Evolutionary conservation across 1,140 invertebrate species (phyloP).

Genomic region (Drosophila lacteicornis): DNA sequence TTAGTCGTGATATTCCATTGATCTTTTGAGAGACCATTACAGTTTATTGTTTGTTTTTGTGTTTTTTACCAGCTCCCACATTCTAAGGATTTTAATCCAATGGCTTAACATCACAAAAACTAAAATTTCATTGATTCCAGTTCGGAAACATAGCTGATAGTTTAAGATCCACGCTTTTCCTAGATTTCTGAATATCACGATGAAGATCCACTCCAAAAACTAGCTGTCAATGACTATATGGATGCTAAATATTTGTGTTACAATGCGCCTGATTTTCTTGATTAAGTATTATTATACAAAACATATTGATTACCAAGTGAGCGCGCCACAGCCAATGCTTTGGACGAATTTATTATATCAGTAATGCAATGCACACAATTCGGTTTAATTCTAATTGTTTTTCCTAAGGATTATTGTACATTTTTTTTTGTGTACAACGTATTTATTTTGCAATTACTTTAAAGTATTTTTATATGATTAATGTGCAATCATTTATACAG

Average conservation of each 20-base stretch:
- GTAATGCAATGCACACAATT: slow-evolving; percentile 56
- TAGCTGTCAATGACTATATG: slow-evolving; percentile 70
- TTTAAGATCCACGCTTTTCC: slow-evolving; percentile 1
- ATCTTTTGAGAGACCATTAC: slow-evolving; percentile 18
- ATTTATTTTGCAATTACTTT: slow-evolving; percentile 57
- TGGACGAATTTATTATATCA: slow-evolving; percentile 42
- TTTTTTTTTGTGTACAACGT: slow-evolving; percentile 32
- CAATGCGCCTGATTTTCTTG: slow-evolving; percentile 60
- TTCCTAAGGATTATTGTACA: slow-evolving; percentile 50
- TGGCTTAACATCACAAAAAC: not conserved
- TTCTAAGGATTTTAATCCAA: slow-evolving; percentile 2
- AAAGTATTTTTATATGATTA: slow-evolving; percentile 38
- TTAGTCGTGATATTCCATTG: slow-evolving; percentile 50
- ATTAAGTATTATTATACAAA: slow-evolving; percentile 62
- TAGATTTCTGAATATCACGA: slow-evolving; percentile 32
- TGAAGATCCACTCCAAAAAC: slow-evolving; percentile 30
- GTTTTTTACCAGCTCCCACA: slow-evolving; percentile 3
- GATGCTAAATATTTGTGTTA: slow-evolving; percentile 81
- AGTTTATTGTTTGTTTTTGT: not conserved
- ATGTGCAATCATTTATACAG: slow-evolving; percentile 50
- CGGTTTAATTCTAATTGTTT: slow-evolving; percentile 34
- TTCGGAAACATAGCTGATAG: slow-evolving; percentile 14
- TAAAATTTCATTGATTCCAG: slow-evolving; percentile 6
- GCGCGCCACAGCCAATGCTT: slow-evolving; percentile 53
- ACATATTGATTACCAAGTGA: slow-evolving; percentile 41